These are phyloP conservation scores for Pipistrellus nathusii DNA, from an alignment of 2,797 vertebrate species.

Conservation along the genomic window DNA sequence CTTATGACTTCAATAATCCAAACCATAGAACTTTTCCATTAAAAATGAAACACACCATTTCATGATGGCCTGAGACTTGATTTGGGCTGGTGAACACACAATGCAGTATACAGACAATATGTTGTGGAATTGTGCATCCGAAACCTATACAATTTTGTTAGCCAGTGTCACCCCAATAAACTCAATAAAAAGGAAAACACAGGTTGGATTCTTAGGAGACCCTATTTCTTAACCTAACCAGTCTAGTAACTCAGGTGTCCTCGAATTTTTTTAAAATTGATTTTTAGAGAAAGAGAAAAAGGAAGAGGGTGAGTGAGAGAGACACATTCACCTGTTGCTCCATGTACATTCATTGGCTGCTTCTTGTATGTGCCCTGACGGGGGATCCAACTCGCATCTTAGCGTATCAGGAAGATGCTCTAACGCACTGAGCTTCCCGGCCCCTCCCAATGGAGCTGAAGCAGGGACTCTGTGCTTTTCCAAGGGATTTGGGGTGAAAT, in stretches of 20 bases:
- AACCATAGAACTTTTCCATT: conserved; percentile 44
- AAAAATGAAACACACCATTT: background rate
- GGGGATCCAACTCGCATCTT: background rate
- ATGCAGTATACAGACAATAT: background rate
- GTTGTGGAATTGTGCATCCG: background rate
- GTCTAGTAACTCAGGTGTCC: background rate
- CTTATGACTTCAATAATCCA: background rate
- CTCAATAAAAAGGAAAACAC: background rate
- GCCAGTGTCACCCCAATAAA: background rate
- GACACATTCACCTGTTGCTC: background rate
- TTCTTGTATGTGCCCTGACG: background rate
- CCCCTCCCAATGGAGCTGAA: background rate
- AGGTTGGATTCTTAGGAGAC: background rate
- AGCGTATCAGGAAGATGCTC: background rate
- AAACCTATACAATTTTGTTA: background rate
- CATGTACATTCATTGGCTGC: background rate
- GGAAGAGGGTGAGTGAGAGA: background rate
- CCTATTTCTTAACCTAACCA: background rate
- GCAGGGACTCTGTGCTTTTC: background rate
- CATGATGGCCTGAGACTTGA: background rate
- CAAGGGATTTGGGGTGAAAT: background rate
- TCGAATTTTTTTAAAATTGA: background rate
- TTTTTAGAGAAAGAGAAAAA: background rate
- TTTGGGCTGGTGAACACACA: background rate
- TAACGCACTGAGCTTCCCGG: background rate